These are phyloP conservation scores for Hippasteria phrygiana DNA, from an alignment of 53 echinoderm and acorn worm species.

Conservation along the genomic window DNA sequence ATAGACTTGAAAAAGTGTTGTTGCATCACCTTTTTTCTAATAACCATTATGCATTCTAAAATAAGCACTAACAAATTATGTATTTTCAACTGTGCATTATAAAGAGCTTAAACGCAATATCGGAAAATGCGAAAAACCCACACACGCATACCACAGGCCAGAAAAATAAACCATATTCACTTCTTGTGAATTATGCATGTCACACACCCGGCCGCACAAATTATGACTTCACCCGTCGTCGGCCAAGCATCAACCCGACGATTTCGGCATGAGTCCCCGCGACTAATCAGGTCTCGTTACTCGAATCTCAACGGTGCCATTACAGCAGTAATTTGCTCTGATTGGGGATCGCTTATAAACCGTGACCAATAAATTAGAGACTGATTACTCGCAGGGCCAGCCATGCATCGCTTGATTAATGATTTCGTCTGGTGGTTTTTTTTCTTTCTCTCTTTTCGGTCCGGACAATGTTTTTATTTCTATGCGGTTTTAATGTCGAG, in stretches of 20 bases:
- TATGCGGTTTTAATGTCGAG: constrained; percentile 5
- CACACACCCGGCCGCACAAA: constrained; percentile 13
- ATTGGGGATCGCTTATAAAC: constrained; percentile 57
- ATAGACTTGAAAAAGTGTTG: too few relatives aligned
- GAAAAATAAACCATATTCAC: not conserved
- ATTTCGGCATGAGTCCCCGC: constrained; percentile 11
- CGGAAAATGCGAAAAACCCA: too few relatives aligned
- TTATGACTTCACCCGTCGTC: constrained; percentile 32
- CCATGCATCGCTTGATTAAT: constrained; percentile 47
- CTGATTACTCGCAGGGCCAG: constrained; percentile 47
- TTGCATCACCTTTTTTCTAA: too few relatives aligned
- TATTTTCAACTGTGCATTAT: too few relatives aligned
- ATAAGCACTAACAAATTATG: too few relatives aligned
- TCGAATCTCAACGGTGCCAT: constrained; percentile 50
- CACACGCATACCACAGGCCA: too few relatives aligned
- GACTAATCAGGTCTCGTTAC: constrained; percentile 53
- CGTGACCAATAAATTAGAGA: constrained; percentile 61
- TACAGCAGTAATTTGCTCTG: constrained; percentile 51
- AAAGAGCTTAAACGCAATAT: too few relatives aligned
- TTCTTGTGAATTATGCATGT: constrained; percentile 46
- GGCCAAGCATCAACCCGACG: constrained; percentile 23
- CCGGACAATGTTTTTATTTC: not conserved
- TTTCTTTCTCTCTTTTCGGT: not conserved
- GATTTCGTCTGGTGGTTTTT: not conserved
- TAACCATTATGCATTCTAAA: too few relatives aligned